Evolutionary conservation across 2,797 vertebrate species (phyloP), one percentile per base, ranked within the genome.

Genomic region (Rhinella marina): DNA sequence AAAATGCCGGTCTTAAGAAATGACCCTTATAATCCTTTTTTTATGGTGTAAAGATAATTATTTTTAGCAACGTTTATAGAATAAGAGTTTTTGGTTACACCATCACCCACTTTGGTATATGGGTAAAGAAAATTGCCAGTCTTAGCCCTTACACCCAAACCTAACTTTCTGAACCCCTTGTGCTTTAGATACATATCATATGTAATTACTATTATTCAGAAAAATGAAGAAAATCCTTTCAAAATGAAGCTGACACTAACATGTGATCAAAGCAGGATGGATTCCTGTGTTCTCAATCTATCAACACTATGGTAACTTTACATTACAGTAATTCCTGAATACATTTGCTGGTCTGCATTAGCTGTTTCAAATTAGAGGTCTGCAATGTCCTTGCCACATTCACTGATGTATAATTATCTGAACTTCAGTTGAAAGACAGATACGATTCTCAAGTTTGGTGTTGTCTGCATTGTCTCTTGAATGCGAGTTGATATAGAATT

Each of bases 301-400:
- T 59, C 52, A 27, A 57, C 52, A 57, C 25, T 57, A 57, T 79
- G 54, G 25, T 79, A 79, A 57, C 7, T 16, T 79, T 17, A 29
- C n/a, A 79, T 57, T 79, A 29, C 25, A 79, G 25, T 57, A 79
- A 57, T 79, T 57, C 25, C 54, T 56, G 14, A 54, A 77, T 77
- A 54, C 9, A 21, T 77, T 54, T 54, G n/a, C 17, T 27, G 14
- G 6, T 54, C 52, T 27, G 2, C 6, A 54, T 13, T 77, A 54
- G 48, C 75, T 77, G 75, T 54, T 54, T 54, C 75, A 25, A 7
- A 54, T 77, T 77, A 77, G 23, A 32, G 14, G 25, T 57, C 8
- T 57, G 54, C 21, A 59, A 79, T 29, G 9, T 27, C 50, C 27
- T 79, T 57, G 25, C 52, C n/a, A 27, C 25, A 57, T 79, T 79